Base-by-base conservation (phyloP, 2,113 vertebrate genomes). In the Hassar affinis region DNA sequence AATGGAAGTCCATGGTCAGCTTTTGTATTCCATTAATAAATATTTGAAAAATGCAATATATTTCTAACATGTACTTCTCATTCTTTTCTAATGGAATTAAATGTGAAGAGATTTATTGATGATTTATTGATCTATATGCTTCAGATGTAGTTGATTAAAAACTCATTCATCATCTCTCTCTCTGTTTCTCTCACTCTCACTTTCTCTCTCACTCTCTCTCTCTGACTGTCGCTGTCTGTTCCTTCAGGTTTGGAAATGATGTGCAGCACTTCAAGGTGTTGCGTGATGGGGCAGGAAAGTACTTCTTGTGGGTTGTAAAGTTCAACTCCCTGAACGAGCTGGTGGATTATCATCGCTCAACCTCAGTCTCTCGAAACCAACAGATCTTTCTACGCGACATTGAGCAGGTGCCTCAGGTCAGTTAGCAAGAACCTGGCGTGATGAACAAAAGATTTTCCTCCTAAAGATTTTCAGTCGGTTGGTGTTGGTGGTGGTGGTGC, bases 271-370 rank as follows among this genome's bases (percentile, higher is more conserved):
- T 99, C 92, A 99, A 99, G 88, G 98, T 99, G 91, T 96, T 99
- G 85, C 96, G 98, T 72, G 98, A 99, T 0, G 98, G 98, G 1
- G 98, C 98, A 38, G 98, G 98, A 22, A 99, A 99, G 90, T 99
- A 99, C 83, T 99, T 99, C 92, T 95, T 99, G 66, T 99, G 98
- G 98, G 98, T 99, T 93, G 98, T 99, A 87, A 99, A 99, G 93
- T 99, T 99, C 90, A 99, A 96, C 92, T 99, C 97, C 47, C 94
- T 99, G 90, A 99, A 99, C 84, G 98, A 99, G 94, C 94, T 99
- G 89, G 98, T 99, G 88, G 97, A 98, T 90, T 99, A 99, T 90
- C 98, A 99, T 92, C 96, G 98, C 90, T 96, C 97, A 52, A 99
- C 97, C 77, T 99, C 98, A 0, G 98, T 99, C 87, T 99, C 98